phyloP scores from a whole-genome alignment of 2,797 vertebrate species.

The Oceanodroma leucorhoa region DNA sequence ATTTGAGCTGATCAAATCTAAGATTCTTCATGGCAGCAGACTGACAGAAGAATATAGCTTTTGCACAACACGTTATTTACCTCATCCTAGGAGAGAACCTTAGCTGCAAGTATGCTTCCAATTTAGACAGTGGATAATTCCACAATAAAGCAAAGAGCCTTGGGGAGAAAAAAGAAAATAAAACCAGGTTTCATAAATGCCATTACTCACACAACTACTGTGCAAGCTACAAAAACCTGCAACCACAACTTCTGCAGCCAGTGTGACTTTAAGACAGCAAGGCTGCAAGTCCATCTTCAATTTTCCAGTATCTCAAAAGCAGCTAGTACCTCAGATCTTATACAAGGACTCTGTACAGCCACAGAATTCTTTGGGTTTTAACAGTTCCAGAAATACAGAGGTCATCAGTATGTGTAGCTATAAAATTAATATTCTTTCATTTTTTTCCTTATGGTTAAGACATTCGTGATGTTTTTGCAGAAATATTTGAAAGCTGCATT shows the following conservation, averaged over 20 bases:
- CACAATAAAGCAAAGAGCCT: not conserved
- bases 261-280: not conserved
- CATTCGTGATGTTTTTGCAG: not conserved
- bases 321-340: not conserved
- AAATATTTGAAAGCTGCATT: not conserved
- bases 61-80: not conserved
- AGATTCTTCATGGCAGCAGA: not conserved
- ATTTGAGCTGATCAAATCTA: not conserved
- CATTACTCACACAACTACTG: not conserved
- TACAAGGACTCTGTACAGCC: not conserved
- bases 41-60: not conserved
- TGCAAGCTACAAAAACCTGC: not conserved
- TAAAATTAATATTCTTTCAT: not conserved
- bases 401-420: not conserved
- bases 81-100: not conserved
- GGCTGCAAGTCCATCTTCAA: not conserved
- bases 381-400: not conserved
- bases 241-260: not conserved
- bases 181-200: not conserved
- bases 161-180: not conserved
- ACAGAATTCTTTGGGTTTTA: not conserved
- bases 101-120: not conserved
- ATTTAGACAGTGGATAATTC: not conserved
- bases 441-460: not conserved
- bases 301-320: not conserved